phyloP scores from a whole-genome alignment of 2,113 vertebrate species.

The Morone chrysops region DNA sequence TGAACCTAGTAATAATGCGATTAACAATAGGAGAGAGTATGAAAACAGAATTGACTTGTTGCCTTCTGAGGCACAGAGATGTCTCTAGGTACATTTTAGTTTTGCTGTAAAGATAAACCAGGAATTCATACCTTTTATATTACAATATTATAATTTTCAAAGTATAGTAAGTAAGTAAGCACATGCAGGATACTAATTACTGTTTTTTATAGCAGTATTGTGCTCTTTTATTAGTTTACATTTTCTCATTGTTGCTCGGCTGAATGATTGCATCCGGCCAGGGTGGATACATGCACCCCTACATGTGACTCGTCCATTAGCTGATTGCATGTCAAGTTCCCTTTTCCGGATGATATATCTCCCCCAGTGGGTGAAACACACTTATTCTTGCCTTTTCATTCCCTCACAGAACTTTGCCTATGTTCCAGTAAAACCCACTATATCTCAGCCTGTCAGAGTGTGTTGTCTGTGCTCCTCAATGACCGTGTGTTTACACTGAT shows the following conservation, averaged over 20 bases:
- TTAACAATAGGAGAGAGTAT: background rate
- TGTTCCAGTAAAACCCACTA: slow-evolving; percentile 3
- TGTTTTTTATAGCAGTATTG: background rate
- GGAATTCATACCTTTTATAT: background rate
- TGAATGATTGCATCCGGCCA: background rate
- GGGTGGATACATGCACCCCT: slow-evolving; percentile 1
- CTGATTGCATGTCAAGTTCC: slow-evolving; percentile 72
- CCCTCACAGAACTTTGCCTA: background rate
- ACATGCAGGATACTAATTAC: background rate
- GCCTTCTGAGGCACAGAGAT: background rate
- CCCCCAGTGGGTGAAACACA: slow-evolving; percentile 38
- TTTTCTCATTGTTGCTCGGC: background rate
- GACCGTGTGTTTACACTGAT: slow-evolving; percentile 55
- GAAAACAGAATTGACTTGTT: background rate
- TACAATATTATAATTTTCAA: background rate
- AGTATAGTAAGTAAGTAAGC: background rate
- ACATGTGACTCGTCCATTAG: slow-evolving; percentile 69
- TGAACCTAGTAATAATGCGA: background rate
- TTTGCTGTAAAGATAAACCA: background rate
- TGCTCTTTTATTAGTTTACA: background rate
- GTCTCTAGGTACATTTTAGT: background rate
- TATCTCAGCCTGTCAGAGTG: background rate
- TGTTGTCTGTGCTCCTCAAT: slow-evolving; percentile 23
- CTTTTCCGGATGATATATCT: slow-evolving; percentile 57
- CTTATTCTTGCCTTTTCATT: slow-evolving; percentile 15